phyloP scores from a whole-genome alignment of 1,140 invertebrate genomes.

The Calosoma granatense region DNA sequence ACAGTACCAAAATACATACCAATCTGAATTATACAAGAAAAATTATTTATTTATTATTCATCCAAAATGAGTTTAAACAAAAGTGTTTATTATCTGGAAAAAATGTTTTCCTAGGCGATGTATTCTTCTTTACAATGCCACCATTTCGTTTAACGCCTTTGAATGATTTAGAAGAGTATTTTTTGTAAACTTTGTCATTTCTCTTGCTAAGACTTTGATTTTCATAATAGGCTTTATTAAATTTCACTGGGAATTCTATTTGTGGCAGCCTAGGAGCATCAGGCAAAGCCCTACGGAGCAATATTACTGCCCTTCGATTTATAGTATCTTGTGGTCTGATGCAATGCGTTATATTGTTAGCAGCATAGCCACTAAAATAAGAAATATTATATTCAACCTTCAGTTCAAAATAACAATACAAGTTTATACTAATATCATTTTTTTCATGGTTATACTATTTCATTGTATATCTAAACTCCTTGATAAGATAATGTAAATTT shows the following conservation, averaged over 20 bases:
- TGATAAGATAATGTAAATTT: no score
- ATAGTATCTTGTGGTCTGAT: constrained; percentile 45
- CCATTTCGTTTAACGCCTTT: neutral
- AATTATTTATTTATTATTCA: neutral
- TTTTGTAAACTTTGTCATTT: constrained; percentile 1
- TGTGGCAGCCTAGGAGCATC: constrained; percentile 16
- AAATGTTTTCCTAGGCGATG: neutral
- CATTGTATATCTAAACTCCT: no score
- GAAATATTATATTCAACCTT: constrained; percentile 14
- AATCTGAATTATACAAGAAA: constrained; percentile 2
- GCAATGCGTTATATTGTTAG: constrained; percentile 46
- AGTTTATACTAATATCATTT: no score
- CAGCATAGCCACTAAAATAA: constrained; percentile 43
- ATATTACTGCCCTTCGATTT: constrained; percentile 40
- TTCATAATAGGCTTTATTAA: neutral
- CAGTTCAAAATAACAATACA: no score
- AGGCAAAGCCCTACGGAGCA: constrained; percentile 33
- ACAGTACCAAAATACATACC: neutral
- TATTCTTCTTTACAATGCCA: neutral
- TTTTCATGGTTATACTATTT: no score
- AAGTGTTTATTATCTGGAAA: neutral
- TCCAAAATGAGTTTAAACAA: neutral
- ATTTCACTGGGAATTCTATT: neutral
- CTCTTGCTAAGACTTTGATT: neutral
- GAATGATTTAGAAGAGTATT: neutral